phyloP scores from a whole-genome alignment of 1,140 invertebrate species.

The Pissodes strobi region DNA sequence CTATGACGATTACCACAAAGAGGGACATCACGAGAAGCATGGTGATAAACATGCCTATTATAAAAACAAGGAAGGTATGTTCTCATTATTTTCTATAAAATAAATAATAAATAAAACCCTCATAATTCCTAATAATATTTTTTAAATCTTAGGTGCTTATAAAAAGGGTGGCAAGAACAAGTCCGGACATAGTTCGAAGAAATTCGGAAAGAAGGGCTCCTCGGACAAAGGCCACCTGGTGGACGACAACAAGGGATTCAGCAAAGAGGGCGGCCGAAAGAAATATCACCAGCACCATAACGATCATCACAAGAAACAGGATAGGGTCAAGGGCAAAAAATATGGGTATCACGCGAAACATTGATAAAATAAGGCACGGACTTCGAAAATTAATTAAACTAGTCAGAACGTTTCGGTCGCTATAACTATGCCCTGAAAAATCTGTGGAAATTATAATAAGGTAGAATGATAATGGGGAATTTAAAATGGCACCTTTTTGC shows the following conservation, averaged over 20 bases:
- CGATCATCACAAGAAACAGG: slow-evolving; percentile 65
- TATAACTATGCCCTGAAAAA: no score
- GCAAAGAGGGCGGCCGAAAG: slow-evolving; percentile 65
- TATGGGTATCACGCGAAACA: slow-evolving; percentile 55
- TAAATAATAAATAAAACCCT: background rate
- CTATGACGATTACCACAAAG: slow-evolving; percentile 77
- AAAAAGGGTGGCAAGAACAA: slow-evolving; percentile 75
- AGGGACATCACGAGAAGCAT: slow-evolving; percentile 66
- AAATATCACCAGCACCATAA: slow-evolving; percentile 65
- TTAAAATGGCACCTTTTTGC: no score
- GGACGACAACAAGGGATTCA: slow-evolving; percentile 65
- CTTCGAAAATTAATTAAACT: no score
- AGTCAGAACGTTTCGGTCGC: no score
- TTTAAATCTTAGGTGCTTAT: slow-evolving; percentile 55
- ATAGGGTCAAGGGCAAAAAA: slow-evolving; percentile 63
- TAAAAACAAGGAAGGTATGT: slow-evolving; percentile 66
- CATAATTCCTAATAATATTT: background rate
- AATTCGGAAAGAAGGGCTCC: slow-evolving; percentile 75
- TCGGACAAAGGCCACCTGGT: slow-evolving; percentile 71
- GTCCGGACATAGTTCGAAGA: slow-evolving; percentile 69
- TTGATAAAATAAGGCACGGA: no score
- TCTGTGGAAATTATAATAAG: no score
- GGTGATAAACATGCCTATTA: slow-evolving; percentile 72
- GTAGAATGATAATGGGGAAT: no score
- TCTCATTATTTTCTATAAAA: background rate